Evolutionary conservation across 2,888 invertebrate genomes (phyloP).

Genomic region (Eurois occulta): DNA sequence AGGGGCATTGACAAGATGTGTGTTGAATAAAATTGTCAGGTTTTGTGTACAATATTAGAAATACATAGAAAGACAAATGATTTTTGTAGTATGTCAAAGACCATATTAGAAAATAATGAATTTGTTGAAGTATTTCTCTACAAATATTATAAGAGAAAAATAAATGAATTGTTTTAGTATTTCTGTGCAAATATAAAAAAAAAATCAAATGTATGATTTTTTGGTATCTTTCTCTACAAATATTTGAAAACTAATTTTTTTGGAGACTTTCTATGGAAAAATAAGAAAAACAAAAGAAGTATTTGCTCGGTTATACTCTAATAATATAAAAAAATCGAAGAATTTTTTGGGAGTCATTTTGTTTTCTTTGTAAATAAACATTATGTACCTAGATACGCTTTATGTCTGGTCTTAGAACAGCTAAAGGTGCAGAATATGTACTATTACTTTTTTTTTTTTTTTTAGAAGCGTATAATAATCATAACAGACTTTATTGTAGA

Average conservation of each 20-base stretch:
- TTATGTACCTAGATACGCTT: neutral
- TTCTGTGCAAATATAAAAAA: neutral
- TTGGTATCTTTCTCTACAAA: neutral
- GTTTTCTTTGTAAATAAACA: neutral
- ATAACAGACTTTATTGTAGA: too few species aligned
- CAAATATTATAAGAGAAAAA: neutral
- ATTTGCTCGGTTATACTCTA: neutral
- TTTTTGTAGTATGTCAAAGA: too few species aligned
- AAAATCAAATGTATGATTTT: neutral
- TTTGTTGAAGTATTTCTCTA: neutral
- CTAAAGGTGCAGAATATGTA: neutral
- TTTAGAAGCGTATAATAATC: too few species aligned
- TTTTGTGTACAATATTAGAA: neutral
- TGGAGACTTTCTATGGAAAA: neutral
- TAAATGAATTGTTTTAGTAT: neutral
- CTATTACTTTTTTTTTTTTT: too few species aligned
- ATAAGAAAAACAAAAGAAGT: neutral
- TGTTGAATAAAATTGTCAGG: conserved; percentile 10
- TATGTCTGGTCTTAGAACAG: neutral
- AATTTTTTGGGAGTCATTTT: neutral
- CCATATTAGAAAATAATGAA: too few species aligned
- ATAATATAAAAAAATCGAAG: neutral
- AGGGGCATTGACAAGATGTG: conserved; percentile 5
- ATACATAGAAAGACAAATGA: neutral
- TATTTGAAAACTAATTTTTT: neutral